Evolutionary conservation across 2,797 vertebrate species (phyloP), one percentile per base, ranked within the genome.

Genomic region (Decapterus maruadsi): DNA sequence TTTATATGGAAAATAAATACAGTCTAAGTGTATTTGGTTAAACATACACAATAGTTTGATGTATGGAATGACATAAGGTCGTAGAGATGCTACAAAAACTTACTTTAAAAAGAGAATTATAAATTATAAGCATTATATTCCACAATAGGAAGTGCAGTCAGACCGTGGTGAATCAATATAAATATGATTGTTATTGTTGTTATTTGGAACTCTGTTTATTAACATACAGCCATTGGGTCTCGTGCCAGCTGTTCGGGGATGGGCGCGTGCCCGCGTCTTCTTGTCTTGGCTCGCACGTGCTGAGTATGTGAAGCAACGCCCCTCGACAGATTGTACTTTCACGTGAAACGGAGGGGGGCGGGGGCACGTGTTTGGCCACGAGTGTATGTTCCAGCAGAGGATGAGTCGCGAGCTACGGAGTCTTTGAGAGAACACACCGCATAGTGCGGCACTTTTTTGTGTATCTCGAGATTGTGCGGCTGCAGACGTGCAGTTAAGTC

Each of bases 321-420:
- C 81, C 80, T 63, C 1, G 53, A 80, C 87, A 84, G 86, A 46
- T 73, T 92, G 91, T 80, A 56, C 78, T 38, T 75, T 90, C 89
- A 90, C 86, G 88, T 90, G 92, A 92, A 72, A 0, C 7, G 29
- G 68, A 40, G 3, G 72, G 61, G 62, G 88, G 74, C 16, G 78
- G 84, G 6, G 54, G 84, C 94, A 94, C 93, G 88, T 94, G 93
- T 91, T 69, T 45, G 68, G 73, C 80, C 93, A 93, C 92, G 90
- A 88, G 87, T 61, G 4, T 12, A 20, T 75, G 55, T 64, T 46
- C 64, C 40, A 11, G 40, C 12, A 13, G 40, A 42, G 34, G 34
- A 36, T 36, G 34, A 36, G 34, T 36, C 8, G 34, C 34, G 34
- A 8, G 31, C 31, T 34, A 34, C 31, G 31, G 31, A 40, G 53